A percentile compares a stretch with the other conserved stretches of the same genome.
Evolutionary conservation across 92 coral and sea anemone genomes (phyloP).

Genomic region (Desmophyllum pertusum): DNA sequence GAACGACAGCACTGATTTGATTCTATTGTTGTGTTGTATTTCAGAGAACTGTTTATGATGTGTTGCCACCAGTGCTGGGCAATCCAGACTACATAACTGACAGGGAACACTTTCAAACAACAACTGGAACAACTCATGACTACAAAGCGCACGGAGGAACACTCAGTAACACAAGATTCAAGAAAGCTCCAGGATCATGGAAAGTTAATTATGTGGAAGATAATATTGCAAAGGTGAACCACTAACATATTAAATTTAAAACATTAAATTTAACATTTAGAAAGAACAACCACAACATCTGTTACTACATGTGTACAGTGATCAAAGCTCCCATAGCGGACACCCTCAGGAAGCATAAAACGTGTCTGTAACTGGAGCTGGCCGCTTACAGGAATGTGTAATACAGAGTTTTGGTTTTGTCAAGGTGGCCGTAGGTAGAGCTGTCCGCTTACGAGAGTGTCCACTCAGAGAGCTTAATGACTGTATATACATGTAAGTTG

Average conservation of each 20-base stretch:
- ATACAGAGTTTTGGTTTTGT: too few relatives aligned
- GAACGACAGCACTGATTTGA: not conserved
- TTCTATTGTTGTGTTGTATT: not conserved
- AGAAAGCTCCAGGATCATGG: constrained; percentile 96
- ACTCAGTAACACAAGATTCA: constrained; percentile 70
- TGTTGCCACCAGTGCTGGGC: constrained; percentile 77
- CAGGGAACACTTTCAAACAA: constrained; percentile 80
- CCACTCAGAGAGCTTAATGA: too few relatives aligned
- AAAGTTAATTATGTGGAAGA: constrained; percentile 91
- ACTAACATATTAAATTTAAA: too few relatives aligned
- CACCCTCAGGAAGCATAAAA: too few relatives aligned
- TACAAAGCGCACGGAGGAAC: constrained; percentile 87
- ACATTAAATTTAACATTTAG: not conserved
- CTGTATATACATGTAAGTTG: too few relatives aligned
- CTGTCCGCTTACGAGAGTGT: too few relatives aligned
- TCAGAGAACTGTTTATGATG: constrained; percentile 82
- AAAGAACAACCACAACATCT: too few relatives aligned
- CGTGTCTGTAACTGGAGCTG: too few relatives aligned
- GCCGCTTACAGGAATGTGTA: too few relatives aligned
- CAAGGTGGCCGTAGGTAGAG: too few relatives aligned
- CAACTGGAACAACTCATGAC: constrained; percentile 95
- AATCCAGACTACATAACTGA: constrained; percentile 65
- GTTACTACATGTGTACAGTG: too few relatives aligned
- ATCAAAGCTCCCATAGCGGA: too few relatives aligned
- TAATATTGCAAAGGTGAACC: constrained; percentile 67